These are phyloP conservation scores for Atta colombica DNA, from an alignment of 1,140 invertebrate genomes.

Conservation along the genomic window DNA sequence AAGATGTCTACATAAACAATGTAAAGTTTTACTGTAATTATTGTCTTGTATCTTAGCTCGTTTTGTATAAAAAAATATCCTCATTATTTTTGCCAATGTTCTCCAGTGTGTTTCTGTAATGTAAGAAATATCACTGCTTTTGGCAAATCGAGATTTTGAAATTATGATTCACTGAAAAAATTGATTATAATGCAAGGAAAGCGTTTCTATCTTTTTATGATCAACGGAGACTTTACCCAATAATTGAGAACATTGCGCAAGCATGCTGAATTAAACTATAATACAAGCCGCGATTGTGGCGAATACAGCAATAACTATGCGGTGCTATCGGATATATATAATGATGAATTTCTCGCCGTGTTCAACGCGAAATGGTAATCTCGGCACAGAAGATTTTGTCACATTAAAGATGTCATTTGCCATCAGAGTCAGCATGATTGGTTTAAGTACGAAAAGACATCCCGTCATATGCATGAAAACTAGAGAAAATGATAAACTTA, in stretches of 20 bases:
- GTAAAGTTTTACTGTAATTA: neutral
- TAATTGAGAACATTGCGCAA: conserved; percentile 33
- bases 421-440: neutral
- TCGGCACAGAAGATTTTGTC: conserved; percentile 7
- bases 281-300: neutral
- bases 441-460: neutral
- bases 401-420: neutral
- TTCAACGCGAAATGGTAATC: neutral
- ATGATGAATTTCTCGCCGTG: neutral
- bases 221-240: conserved; percentile 1
- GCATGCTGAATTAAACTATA: conserved; percentile 19
- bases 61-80: neutral
- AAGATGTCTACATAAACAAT: conserved; percentile 21
- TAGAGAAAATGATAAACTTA: neutral
- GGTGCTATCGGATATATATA: conserved; percentile 10
- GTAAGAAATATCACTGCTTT: neutral
- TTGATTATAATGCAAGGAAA: neutral
- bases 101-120: conserved; percentile 22
- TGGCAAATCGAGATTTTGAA: neutral
- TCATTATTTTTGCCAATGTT: conserved; percentile 9
- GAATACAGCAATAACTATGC: neutral
- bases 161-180: neutral
- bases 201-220: neutral
- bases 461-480: neutral
- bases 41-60: neutral